These are phyloP conservation scores for Sinosuthora webbiana DNA, from an alignment of 2,113 vertebrate genomes.

Conservation along the genomic window DNA sequence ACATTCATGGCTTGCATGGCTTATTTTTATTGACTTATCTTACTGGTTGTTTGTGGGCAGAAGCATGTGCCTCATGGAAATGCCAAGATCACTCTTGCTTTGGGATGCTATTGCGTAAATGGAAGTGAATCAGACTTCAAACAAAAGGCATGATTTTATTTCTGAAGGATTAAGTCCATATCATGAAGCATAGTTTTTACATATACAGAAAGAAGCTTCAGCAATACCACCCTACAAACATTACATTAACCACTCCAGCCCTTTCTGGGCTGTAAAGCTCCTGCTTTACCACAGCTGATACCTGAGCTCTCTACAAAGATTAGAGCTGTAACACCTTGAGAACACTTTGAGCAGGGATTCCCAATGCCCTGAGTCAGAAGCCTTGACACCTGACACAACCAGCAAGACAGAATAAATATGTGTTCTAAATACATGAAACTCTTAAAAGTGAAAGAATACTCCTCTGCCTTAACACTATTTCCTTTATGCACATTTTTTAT, in stretches of 20 bases:
- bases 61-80: neutral
- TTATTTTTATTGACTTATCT: conserved; percentile 39
- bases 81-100: neutral
- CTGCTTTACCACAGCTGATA: neutral
- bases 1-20: neutral
- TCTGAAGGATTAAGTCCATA: neutral
- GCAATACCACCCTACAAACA: neutral
- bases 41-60: neutral
- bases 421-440: neutral
- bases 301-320: neutral
- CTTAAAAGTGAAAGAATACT: neutral
- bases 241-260: neutral
- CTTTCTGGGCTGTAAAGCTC: neutral
- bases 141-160: neutral
- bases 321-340: neutral
- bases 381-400: neutral
- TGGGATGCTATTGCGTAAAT: neutral
- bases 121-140: neutral
- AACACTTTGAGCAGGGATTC: neutral
- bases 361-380: neutral
- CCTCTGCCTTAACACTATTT: neutral
- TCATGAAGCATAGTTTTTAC: neutral
- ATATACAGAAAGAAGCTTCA: neutral
- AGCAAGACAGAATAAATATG: neutral
- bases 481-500: neutral